phyloP scores from a whole-genome alignment of 2,888 invertebrate genomes.

The Leucozona laternaria region DNA sequence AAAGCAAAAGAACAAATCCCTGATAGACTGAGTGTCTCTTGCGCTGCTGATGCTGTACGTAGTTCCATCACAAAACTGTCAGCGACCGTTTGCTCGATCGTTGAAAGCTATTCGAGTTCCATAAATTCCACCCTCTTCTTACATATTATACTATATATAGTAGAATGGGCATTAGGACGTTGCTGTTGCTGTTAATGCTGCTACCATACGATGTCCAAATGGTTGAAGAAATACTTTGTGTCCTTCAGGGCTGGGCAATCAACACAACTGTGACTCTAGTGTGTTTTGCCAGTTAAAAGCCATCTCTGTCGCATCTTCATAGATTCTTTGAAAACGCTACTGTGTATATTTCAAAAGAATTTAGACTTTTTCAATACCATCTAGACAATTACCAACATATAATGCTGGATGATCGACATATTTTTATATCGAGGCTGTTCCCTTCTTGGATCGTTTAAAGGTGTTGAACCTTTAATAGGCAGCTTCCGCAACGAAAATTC shows the following conservation, averaged over 20 bases:
- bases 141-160: neutral
- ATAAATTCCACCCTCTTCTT: slow-evolving; percentile 70
- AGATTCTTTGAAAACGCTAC: slow-evolving; percentile 1
- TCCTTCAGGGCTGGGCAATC: slow-evolving; percentile 46
- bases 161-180: neutral
- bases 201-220: slow-evolving; percentile 20
- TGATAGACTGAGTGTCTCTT: slow-evolving; percentile 72
- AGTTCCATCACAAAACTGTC: slow-evolving; percentile 64
- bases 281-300: slow-evolving; percentile 14
- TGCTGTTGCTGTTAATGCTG: neutral
- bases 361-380: slow-evolving; percentile 4
- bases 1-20: slow-evolving; percentile 52
- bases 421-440: neutral
- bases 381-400: neutral
- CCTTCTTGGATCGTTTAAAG: neutral
- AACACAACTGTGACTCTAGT: neutral
- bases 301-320: slow-evolving; percentile 47
- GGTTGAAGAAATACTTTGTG: slow-evolving; percentile 49
- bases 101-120: slow-evolving; percentile 56
- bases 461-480: neutral
- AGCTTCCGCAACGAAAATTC: neutral
- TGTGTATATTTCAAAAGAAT: slow-evolving; percentile 10
- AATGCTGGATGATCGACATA: neutral
- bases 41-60: slow-evolving; percentile 33
- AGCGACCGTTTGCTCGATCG: slow-evolving; percentile 48